A percentile compares a stretch with the other conserved stretches of the same genome.
Evolutionary conservation across 2,113 vertebrate species (phyloP).

Genomic region (Callocephalon fimbriatum): DNA sequence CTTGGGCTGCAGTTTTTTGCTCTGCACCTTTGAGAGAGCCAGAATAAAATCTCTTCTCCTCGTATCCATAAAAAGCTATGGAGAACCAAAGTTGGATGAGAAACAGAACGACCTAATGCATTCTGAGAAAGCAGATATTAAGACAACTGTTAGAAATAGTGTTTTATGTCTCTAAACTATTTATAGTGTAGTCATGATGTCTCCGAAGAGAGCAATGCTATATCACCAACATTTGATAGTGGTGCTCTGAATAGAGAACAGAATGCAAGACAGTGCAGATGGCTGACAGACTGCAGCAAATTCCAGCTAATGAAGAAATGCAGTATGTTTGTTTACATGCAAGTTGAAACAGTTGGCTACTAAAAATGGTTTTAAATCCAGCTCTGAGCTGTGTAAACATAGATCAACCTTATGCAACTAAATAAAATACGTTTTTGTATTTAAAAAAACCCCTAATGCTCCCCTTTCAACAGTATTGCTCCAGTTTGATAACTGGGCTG

Average conservation of each 20-base stretch:
- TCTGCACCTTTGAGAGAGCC: neutral
- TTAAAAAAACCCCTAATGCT: neutral
- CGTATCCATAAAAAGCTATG: rapidly evolving
- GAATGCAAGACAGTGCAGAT: constrained; percentile 68
- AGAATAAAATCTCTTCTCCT: neutral
- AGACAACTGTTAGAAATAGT: constrained; percentile 53
- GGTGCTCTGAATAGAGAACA: constrained; percentile 50
- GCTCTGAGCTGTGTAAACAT: constrained; percentile 67
- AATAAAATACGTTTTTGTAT: constrained; percentile 45
- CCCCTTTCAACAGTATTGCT: constrained; percentile 21
- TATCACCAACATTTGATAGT: constrained; percentile 63
- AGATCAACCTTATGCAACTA: constrained; percentile 45
- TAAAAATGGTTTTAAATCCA: constrained; percentile 51
- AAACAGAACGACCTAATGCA: neutral
- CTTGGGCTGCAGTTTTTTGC: constrained; percentile 20
- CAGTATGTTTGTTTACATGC: constrained; percentile 68
- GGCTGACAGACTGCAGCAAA: constrained; percentile 73
- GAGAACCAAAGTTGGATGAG: neutral
- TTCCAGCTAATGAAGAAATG: constrained; percentile 72
- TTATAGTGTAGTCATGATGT: constrained; percentile 60
- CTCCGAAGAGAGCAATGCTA: constrained; percentile 66
- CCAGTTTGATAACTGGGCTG: constrained; percentile 49
- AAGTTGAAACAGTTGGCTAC: constrained; percentile 59
- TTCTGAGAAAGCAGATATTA: constrained; percentile 56
- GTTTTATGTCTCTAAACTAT: constrained; percentile 50